Percentiles rank a stretch among this genome's conserved stretches.
These are phyloP conservation scores for Acomys russatus DNA, from an alignment of 2,797 vertebrate species.

Conservation along the genomic window DNA sequence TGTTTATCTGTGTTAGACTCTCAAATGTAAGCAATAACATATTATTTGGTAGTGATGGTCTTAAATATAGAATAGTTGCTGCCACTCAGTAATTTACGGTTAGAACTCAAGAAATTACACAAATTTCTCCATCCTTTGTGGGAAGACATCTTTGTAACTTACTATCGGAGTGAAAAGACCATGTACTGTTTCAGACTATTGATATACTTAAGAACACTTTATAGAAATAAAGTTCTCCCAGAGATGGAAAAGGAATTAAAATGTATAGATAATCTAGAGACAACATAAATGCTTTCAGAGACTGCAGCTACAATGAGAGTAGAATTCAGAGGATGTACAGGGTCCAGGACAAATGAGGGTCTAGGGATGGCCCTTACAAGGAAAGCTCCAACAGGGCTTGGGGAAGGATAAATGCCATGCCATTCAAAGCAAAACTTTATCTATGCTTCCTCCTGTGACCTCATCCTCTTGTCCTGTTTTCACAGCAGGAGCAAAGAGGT, in stretches of 20 bases:
- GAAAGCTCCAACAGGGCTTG: neutral
- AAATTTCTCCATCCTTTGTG: neutral
- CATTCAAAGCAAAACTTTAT: neutral
- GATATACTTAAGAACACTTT: neutral
- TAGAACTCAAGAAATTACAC: neutral
- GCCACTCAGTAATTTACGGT: neutral
- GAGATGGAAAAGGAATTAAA: slow-evolving; percentile 24
- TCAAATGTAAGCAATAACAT: neutral
- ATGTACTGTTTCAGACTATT: neutral
- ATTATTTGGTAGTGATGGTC: neutral
- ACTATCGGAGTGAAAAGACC: neutral
- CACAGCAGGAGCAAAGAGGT: neutral
- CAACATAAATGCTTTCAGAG: neutral
- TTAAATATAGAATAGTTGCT: neutral
- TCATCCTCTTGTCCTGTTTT: neutral
- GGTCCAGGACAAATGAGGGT: neutral
- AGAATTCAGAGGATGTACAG: slow-evolving; percentile 3
- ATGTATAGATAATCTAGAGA: slow-evolving; percentile 13
- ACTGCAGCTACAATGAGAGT: neutral
- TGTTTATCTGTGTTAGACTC: neutral
- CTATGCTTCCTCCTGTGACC: neutral
- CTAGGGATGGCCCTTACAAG: neutral
- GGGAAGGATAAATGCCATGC: neutral
- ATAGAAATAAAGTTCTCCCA: neutral
- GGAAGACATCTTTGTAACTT: slow-evolving; percentile 25